A percentile compares a stretch with the other conserved stretches of the same genome.
Evolutionary conservation across 2,113 vertebrate species (phyloP).

Genomic region (Rhinopomastus cyanomelas): DNA sequence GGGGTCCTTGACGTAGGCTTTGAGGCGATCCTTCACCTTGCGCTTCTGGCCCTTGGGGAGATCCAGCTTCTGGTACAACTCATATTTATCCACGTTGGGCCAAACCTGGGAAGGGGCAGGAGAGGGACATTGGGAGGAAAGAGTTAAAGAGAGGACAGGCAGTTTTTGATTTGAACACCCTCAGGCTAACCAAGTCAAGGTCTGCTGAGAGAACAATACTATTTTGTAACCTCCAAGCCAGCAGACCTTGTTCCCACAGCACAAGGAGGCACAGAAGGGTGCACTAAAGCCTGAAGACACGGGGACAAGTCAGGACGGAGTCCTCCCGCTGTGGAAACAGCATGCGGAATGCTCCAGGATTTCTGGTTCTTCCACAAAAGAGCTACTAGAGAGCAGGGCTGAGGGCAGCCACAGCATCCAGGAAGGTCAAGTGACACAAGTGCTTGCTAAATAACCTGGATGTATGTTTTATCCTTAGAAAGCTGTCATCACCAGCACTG

Average conservation of each 20-base stretch:
- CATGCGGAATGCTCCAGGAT: neutral
- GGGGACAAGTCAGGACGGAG: neutral
- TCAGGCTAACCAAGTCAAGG: neutral
- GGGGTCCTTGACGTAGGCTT: conserved; percentile 96
- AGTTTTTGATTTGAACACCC: neutral
- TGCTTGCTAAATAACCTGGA: neutral
- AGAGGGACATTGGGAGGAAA: neutral
- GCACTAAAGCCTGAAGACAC: neutral
- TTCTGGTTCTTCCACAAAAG: neutral
- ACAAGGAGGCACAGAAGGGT: neutral
- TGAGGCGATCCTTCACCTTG: conserved; percentile 96
- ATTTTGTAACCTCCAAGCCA: neutral
- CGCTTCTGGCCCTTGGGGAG: conserved; percentile 96
- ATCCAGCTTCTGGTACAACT: conserved; percentile 96
- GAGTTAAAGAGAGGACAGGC: neutral
- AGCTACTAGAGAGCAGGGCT: neutral
- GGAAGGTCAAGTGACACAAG: neutral
- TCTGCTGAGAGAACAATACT: neutral
- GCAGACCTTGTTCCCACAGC: neutral
- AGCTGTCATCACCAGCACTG: neutral
- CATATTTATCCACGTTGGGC: conserved; percentile 93
- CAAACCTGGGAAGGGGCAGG: conserved; percentile 80
- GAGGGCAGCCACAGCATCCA: neutral
- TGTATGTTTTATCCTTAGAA: neutral
- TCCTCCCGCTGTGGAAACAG: neutral